A percentile compares a stretch with the other conserved stretches of the same genome.
phyloP scores from a whole-genome alignment of 2,113 vertebrate species.

The Hypanus sabinus region DNA sequence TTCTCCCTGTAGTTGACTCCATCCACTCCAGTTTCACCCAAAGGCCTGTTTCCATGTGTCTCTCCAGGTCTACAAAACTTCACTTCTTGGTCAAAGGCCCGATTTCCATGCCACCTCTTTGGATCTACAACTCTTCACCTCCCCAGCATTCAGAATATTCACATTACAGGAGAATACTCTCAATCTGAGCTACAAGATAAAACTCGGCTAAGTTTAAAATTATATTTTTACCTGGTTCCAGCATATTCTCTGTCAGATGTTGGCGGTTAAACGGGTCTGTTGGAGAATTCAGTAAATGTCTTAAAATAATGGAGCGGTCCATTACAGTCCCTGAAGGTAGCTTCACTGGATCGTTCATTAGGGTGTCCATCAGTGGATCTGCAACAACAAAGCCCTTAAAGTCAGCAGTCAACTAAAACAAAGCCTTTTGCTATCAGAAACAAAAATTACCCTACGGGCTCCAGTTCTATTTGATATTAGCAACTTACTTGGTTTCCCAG shows the following conservation, averaged over 20 bases:
- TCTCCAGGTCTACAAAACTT: too few species aligned
- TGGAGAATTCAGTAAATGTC: conserved; percentile 91
- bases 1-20: too few species aligned
- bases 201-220: neutral
- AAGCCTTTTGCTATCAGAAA: neutral
- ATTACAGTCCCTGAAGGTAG: conserved; percentile 91
- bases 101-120: too few species aligned
- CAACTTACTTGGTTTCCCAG: neutral
- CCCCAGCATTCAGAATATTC: neutral
- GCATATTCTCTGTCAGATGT: conserved; percentile 90
- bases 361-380: conserved; percentile 97
- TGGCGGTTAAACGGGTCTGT: conserved; percentile 97
- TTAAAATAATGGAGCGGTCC: conserved; percentile 91
- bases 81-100: too few species aligned
- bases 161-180: neutral
- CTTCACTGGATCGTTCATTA: conserved; percentile 92
- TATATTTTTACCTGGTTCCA: conserved; percentile 76
- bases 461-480: neutral
- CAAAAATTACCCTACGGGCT: neutral
- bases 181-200: neutral
- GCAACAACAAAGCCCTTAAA: conserved; percentile 38
- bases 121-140: neutral
- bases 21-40: too few species aligned
- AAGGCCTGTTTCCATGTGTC: too few species aligned
- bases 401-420: neutral